A percentile compares a stretch with the other conserved stretches of the same genome.
These are phyloP conservation scores for Etheostoma nigrum DNA, from an alignment of 2,797 vertebrate genomes.

Conservation along the genomic window DNA sequence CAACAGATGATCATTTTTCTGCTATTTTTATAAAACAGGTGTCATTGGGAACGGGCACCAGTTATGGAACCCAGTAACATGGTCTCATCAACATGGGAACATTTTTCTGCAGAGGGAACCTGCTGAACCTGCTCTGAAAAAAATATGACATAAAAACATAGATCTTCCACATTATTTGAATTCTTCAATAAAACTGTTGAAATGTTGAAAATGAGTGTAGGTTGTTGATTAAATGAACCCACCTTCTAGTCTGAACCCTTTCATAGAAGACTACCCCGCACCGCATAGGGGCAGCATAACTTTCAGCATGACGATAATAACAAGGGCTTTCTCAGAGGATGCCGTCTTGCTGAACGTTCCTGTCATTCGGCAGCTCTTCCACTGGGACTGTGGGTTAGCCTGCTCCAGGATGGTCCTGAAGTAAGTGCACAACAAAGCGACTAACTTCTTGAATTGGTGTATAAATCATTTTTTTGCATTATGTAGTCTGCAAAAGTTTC, in stretches of 20 bases:
- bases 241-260: too few relatives aligned
- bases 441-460: not conserved
- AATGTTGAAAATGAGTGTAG: not conserved
- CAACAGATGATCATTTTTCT: not conserved
- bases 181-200: slow-evolving; percentile 12
- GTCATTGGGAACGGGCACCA: slow-evolving; percentile 39
- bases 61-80: slow-evolving; percentile 68
- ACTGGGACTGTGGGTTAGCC: slow-evolving; percentile 98
- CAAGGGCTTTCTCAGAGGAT: slow-evolving; percentile 82
- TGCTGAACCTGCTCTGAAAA: too few relatives aligned
- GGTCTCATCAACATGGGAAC: not conserved
- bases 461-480: not conserved
- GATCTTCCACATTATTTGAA: not conserved
- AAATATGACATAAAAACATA: not conserved
- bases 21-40: slow-evolving; percentile 45
- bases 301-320: not conserved
- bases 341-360: slow-evolving; percentile 93
- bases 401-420: slow-evolving; percentile 97
- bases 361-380: slow-evolving; percentile 93
- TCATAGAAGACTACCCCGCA: slow-evolving; percentile 2
- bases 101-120: not conserved
- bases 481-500: not conserved
- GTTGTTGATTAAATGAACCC: too few relatives aligned
- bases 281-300: slow-evolving; percentile 45
- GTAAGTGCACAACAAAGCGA: slow-evolving; percentile 82